Evolutionary conservation across 2,113 vertebrate genomes (phyloP).

Genomic region (Tricholaema leucomelas): DNA sequence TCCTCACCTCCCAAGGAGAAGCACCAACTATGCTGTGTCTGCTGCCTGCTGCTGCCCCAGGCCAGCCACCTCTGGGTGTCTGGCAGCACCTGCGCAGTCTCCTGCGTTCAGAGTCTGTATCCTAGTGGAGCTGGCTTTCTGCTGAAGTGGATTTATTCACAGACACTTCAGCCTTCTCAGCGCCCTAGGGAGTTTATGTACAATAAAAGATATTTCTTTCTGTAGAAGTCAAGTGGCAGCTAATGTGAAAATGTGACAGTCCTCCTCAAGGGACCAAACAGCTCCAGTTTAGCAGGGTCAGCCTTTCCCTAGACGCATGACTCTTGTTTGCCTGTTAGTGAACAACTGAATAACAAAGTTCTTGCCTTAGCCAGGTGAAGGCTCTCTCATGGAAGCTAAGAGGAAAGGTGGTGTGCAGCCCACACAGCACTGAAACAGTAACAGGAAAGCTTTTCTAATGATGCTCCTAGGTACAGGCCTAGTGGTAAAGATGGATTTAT

Average conservation of each 20-base stretch:
- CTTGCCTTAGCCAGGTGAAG: background rate
- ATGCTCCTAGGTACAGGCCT: background rate
- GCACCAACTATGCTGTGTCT: background rate
- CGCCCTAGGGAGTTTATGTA: background rate
- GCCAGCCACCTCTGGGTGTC: background rate
- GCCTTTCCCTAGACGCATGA: background rate
- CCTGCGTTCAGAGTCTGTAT: accelerated
- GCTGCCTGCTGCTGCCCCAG: background rate
- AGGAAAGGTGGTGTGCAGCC: background rate
- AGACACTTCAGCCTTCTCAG: background rate
- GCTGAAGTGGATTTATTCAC: constrained; percentile 3
- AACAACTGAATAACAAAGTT: background rate
- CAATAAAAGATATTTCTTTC: background rate
- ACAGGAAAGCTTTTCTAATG: background rate
- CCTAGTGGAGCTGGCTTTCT: background rate
- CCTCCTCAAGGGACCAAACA: background rate
- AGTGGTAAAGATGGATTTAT: background rate
- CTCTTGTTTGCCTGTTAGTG: background rate
- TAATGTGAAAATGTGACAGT: background rate
- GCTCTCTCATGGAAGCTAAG: background rate
- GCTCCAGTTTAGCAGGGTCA: background rate
- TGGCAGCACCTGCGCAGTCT: background rate
- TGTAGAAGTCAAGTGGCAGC: background rate
- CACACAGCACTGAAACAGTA: background rate
- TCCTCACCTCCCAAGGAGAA: background rate